Percentiles rank a stretch among this genome's conserved stretches.
Conservation (phyloP, 2,113 vertebrate species). For the Sciurus niger region DNA sequence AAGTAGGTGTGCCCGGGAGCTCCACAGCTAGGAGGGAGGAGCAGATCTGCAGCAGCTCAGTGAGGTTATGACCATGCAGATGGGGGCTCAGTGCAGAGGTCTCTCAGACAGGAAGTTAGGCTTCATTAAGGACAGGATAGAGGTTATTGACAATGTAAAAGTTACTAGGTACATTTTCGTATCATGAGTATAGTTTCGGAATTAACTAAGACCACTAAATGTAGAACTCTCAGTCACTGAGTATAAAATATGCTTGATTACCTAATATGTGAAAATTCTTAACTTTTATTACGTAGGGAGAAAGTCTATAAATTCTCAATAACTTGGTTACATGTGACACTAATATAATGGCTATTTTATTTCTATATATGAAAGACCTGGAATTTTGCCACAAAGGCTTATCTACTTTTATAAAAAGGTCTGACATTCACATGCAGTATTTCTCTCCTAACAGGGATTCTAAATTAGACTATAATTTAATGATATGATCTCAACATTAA, state of each 20-base stretch:
- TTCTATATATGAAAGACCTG: slow-evolving; percentile 21
- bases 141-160: slow-evolving; percentile 2
- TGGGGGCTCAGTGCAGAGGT: neutral
- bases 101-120: slow-evolving; percentile 50
- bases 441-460: slow-evolving; percentile 48
- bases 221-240: slow-evolving; percentile 42
- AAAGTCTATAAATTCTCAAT: slow-evolving; percentile 36
- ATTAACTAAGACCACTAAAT: slow-evolving; percentile 49
- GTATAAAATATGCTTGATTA: slow-evolving; percentile 60
- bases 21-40: rapidly evolving
- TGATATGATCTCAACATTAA: slow-evolving; percentile 15
- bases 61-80: neutral
- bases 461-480: slow-evolving; percentile 64
- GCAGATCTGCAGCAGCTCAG: neutral
- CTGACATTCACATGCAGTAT: neutral
- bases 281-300: neutral
- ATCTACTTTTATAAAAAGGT: slow-evolving; percentile 61
- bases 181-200: slow-evolving; percentile 28
- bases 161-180: slow-evolving; percentile 13
- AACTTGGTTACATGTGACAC: slow-evolving; percentile 1
- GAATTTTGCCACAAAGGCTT: slow-evolving; percentile 27
- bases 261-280: slow-evolving; percentile 14
- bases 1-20: neutral
- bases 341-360: slow-evolving; percentile 40
- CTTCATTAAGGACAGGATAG: neutral